These are phyloP conservation scores for Aythya fuligula DNA, from an alignment of 2,797 vertebrate species.

Conservation along the genomic window DNA sequence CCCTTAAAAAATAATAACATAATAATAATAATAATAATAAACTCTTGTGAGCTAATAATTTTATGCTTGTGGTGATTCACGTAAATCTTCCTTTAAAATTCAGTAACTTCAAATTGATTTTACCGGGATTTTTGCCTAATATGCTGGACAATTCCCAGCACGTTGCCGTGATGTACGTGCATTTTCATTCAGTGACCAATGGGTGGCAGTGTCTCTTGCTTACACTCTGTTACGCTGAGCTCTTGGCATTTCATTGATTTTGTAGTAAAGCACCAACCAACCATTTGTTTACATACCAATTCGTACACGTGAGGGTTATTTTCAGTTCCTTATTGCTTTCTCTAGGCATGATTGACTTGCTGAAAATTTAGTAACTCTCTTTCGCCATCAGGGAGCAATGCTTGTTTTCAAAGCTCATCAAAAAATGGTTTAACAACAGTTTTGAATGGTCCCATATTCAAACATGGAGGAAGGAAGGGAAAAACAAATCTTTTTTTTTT, in stretches of 20 bases:
- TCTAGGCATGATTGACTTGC: not conserved
- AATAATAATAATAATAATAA: too few species aligned
- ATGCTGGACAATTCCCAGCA: not conserved
- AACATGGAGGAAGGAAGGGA: not conserved
- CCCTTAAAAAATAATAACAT: not conserved
- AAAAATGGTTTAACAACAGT: not conserved
- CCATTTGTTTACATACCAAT: not conserved
- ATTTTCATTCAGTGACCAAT: conserved; percentile 36
- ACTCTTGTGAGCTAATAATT: not conserved
- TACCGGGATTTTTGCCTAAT: not conserved
- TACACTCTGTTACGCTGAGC: not conserved
- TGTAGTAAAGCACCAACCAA: not conserved
- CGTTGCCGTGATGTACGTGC: fast-evolving
- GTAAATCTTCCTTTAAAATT: not conserved
- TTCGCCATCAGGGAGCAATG: not conserved
- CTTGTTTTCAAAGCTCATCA: not conserved
- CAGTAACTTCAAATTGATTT: not conserved
- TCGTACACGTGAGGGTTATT: not conserved
- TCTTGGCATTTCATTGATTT: not conserved
- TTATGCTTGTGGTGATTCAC: not conserved
- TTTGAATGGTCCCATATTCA: not conserved
- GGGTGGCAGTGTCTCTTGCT: conserved; percentile 51
- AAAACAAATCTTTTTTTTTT: not conserved
- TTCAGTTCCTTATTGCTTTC: not conserved
- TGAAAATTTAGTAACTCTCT: not conserved